Evolutionary conservation across 2,797 vertebrate species (phyloP).

Genomic region (Danio tinwini): DNA sequence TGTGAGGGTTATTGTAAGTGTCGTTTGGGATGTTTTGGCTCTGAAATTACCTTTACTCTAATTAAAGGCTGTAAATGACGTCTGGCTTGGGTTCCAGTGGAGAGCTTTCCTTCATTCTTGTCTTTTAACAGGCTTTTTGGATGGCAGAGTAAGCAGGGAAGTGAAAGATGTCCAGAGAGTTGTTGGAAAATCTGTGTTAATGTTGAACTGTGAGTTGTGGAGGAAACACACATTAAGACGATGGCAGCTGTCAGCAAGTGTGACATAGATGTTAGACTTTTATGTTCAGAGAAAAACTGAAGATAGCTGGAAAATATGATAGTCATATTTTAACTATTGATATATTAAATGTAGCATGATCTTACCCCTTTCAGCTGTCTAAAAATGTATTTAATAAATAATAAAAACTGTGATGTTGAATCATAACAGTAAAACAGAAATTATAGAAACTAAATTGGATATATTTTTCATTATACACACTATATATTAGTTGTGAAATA

Average conservation of each 20-base stretch:
- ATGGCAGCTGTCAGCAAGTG: neutral
- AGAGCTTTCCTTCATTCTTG: conserved; percentile 60
- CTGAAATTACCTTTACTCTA: conserved; percentile 70
- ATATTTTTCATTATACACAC: no score
- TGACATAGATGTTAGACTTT: neutral
- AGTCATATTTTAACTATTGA: no score
- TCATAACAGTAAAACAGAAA: no score
- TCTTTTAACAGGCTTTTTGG: conserved; percentile 61
- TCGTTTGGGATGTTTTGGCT: conserved; percentile 49
- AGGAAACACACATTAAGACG: conserved; percentile 28
- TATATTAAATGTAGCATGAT: no score
- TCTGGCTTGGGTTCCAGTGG: conserved; percentile 49
- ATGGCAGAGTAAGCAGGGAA: conserved; percentile 29
- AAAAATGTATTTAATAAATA: no score
- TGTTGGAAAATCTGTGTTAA: conserved; percentile 41
- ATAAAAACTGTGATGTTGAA: no score
- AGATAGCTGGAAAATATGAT: conserved; percentile 6
- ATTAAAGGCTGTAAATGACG: conserved; percentile 61
- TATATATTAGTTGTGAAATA: no score
- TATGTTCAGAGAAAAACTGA: neutral
- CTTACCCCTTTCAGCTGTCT: no score
- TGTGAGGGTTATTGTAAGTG: conserved; percentile 56
- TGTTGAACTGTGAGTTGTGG: conserved; percentile 43
- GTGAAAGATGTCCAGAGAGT: conserved; percentile 29
- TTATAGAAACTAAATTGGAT: no score